Evolutionary conservation across 2,888 invertebrate species (phyloP), one percentile per base, ranked within the genome.

Genomic region (Agriopis marginaria): DNA sequence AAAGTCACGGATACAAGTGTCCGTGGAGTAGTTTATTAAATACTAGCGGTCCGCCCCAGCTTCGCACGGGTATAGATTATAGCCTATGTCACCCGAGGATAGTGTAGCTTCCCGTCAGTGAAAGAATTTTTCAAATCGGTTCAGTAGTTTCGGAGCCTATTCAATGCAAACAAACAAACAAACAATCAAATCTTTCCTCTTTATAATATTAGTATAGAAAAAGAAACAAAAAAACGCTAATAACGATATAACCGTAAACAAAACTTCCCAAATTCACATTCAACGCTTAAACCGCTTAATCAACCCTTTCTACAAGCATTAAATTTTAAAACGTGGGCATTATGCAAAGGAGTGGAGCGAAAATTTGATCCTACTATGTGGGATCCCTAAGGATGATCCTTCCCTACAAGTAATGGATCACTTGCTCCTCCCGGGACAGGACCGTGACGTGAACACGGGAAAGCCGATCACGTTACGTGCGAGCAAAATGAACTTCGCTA

Each of bases 401-500:
- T 66, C 68, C 73, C 72, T 72, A 65, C 63, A 68, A 68, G 73
- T 75, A 77, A 77, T 75, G 75, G 75, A 76, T 77, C 77, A 75
- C 71, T 72, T 44, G 10, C 40, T 45, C 39, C 61, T 73, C 73
- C 42, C 61, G 66, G 66, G 68, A 68, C 54, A 54, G 40, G 42
- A 53, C 67, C 63, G 73, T 70, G 75, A 75, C 70, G 73, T 59
- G 68, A 72, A 67, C 69, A 63, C 49, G 62, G 68, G 63, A 68
- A 65, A 66, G 51, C 50, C 55, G 69, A 73, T 72, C 70, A 68
- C 63, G 67, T 70, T 65, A 65, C 64, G 62, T 68, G 68, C 63
- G 54, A 61, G 61, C 9, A 40, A 56, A 69, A 56, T 49, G 54
- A 65, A 69, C 17, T 64, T 56, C 58, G 17, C 45, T 44, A 45